Evolutionary conservation across 2,888 invertebrate species (phyloP), one percentile per base, ranked within the genome.

Genomic region (Oscheius sp.): DNA sequence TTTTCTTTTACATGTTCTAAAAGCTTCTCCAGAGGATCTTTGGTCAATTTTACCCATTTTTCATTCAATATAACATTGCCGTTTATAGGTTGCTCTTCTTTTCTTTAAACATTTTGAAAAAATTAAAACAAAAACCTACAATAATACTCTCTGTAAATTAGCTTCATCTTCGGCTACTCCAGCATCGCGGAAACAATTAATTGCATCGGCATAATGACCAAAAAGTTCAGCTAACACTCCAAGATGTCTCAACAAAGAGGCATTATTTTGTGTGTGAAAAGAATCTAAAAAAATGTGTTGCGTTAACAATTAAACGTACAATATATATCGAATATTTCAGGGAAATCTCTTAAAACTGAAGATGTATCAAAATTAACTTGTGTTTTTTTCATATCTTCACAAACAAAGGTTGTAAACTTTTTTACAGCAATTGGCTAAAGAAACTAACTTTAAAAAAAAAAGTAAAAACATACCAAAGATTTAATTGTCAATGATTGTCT

Each of bases 171-270:
- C 30, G 5, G 8, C 17, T 32, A 33, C 14, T 28, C 45, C 49
- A 6, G 49, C 62, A 8, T 33, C 47, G n/a, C 32, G 33, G 30
- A 44, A 44, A 26, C 59, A 59, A 6, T 22, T n/a, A 28, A 71
- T 38, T 2, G 73, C 67, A 47, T 75, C 71, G 0, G 67, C 57
- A 51, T 72, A 77, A 51, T 68, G 73, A 20, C 77, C 77, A 61
- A 75, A 75, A 0, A 74, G 68, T 33, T 77, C 75, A 1, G 71
- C 63, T 4, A 77, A 47, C 6, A 75, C n/a, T 6, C 70, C 75
- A 3, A 77, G 59, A 62, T 73, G 68, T n/a, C 67, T 67, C 2
- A 73, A 32, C 8, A 67, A 20, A 2, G n/a, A 17, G 20, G 62
- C 1, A 45, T 44, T 36, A 12, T 47, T 24, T 14, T 44, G 9